Evolutionary conservation across 1,140 invertebrate species (phyloP), one percentile per base, ranked within the genome.

Genomic region (Drosophila baimaii): DNA sequence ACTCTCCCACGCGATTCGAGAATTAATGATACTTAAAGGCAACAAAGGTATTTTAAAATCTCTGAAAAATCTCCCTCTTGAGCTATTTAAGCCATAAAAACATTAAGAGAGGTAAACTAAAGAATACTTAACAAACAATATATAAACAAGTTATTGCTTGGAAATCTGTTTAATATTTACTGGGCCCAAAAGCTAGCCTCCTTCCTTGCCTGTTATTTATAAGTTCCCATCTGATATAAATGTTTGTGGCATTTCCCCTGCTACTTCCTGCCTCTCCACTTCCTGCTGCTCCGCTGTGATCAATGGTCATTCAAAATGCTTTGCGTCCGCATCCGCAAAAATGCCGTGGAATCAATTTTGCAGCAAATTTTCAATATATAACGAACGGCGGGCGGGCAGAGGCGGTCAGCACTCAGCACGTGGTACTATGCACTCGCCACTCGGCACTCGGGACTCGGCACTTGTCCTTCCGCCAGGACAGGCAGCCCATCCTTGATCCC

Each of bases 341-440:
- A 83, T 83, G 72, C 62, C 71, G 61, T 80, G 73, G 46, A 84
- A 84, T 83, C 81, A 85, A 85, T 85, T 86, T 85, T 86, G 82
- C 82, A 81, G 77, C 79, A 85, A 75, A 75, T 66, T 69, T 78
- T 66, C 69, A 78, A 82, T 79, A 79, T 79, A 64, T 58, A 70
- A 15, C 44, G 7, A 52, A 21, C 27, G 29, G 9, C 17, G 47
- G 12, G 56, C 33, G 59, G 19, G 52, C n/a, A n/a, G n/a, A n/a
- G 6, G 59, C 51, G 29, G 29, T 54, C 47, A 27, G 46, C 15
- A n/a, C n/a, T n/a, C 49, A 13, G 49, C 12, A 56, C 46, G n/a
- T 17, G 15, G 47, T 12, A 19, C 58, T 29, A 17, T n/a, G 44
- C 25, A 25, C 31, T 12, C 8, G 8, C 10, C 27, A 29, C 27